A percentile compares a stretch with the other conserved stretches of the same genome.
Evolutionary conservation across 2,888 invertebrate species (phyloP).

Genomic region (Pterobdella sp.): DNA sequence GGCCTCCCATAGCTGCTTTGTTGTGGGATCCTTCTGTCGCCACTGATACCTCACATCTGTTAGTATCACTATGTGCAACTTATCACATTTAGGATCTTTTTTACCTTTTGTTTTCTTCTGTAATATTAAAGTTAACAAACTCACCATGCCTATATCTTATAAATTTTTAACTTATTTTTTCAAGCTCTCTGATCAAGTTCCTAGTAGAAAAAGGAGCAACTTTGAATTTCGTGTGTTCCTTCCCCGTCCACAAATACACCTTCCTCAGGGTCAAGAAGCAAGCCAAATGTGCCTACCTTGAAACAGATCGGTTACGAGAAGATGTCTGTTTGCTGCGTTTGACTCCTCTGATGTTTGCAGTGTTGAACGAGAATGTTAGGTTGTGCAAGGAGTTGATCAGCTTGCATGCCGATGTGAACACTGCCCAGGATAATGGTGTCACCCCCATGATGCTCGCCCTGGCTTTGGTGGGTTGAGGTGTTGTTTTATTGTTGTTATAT

Average conservation of each 20-base stretch:
- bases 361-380: conserved; percentile 46
- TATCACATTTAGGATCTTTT: neutral
- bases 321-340: neutral
- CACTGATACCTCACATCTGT: neutral
- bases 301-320: neutral
- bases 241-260: conserved; percentile 40
- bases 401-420: conserved; percentile 48
- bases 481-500: neutral
- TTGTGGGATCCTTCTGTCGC: conserved; percentile 32
- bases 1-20: conserved; percentile 49
- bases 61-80: neutral
- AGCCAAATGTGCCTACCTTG: neutral
- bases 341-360: conserved; percentile 49
- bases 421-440: conserved; percentile 47
- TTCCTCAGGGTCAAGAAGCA: neutral
- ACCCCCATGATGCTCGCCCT: conserved; percentile 53
- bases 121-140: neutral
- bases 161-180: neutral
- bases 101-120: neutral
- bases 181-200: conserved; percentile 33
- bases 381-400: conserved; percentile 47
- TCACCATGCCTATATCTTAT: neutral
- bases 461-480: conserved; percentile 43
- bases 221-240: conserved; percentile 44
- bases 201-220: conserved; percentile 43